These are phyloP conservation scores for Melanerpes aurifrons DNA, from an alignment of 2,113 vertebrate genomes.

Conservation along the genomic window DNA sequence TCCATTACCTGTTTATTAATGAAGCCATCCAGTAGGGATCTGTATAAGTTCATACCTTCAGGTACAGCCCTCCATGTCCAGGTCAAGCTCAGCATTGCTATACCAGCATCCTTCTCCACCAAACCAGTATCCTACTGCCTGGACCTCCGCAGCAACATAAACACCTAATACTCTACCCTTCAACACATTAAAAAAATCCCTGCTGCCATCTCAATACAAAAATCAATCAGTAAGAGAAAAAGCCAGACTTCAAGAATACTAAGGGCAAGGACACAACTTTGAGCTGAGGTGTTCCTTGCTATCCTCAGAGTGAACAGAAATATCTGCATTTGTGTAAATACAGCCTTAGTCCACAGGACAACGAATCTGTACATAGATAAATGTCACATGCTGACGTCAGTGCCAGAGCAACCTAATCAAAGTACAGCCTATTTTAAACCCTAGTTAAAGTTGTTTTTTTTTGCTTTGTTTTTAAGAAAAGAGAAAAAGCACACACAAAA, in stretches of 20 bases:
- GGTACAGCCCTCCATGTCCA: not conserved
- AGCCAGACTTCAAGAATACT: not conserved
- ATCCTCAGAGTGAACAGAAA: conserved; percentile 2
- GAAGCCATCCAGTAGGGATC: not conserved
- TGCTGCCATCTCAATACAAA: not conserved
- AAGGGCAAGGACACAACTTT: not conserved
- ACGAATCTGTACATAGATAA: conserved; percentile 47
- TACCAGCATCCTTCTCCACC: not conserved
- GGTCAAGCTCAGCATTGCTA: not conserved
- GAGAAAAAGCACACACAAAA: not conserved
- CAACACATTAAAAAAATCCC: not conserved
- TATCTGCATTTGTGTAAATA: conserved; percentile 53
- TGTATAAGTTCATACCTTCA: not conserved
- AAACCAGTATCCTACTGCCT: not conserved
- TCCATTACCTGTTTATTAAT: not conserved
- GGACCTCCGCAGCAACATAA: not conserved
- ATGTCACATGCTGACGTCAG: conserved; percentile 42
- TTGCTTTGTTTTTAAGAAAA: not conserved
- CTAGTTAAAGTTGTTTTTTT: not conserved
- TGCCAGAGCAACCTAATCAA: conserved; percentile 51
- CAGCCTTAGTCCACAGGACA: conserved; percentile 46
- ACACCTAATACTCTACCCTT: not conserved
- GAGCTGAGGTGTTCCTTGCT: not conserved
- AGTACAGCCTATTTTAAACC: conserved; percentile 67
- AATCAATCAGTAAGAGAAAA: not conserved